Percentiles rank a stretch among this genome's conserved stretches.
These are phyloP conservation scores for Lepilemur septentrionalis DNA, from an alignment of 2,797 vertebrate genomes.

Conservation along the genomic window DNA sequence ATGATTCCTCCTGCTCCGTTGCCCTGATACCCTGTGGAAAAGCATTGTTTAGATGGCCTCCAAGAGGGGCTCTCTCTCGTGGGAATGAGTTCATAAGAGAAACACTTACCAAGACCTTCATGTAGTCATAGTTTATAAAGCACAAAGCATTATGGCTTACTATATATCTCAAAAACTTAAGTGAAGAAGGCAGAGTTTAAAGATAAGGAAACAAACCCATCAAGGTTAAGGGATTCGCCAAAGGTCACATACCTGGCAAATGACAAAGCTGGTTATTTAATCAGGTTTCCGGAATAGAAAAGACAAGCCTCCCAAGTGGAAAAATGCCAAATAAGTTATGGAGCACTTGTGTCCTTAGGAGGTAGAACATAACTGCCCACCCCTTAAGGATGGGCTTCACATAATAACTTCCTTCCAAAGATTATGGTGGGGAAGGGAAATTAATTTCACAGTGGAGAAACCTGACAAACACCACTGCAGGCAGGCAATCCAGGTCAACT, in stretches of 20 bases:
- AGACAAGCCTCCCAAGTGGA: neutral
- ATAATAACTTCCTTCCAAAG: neutral
- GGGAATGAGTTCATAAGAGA: neutral
- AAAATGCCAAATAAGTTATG: neutral
- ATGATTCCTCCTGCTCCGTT: neutral
- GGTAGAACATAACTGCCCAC: neutral
- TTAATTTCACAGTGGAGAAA: neutral
- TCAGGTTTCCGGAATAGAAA: neutral
- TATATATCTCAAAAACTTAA: neutral
- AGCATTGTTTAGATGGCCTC: neutral
- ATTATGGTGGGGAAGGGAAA: fast-evolving
- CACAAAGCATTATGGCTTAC: neutral
- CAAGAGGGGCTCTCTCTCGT: neutral
- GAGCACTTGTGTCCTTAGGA: neutral
- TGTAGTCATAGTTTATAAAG: neutral
- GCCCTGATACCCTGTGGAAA: neutral
- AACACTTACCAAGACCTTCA: neutral
- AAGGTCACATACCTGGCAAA: neutral
- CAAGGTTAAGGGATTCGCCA: neutral
- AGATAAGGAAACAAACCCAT: conserved; percentile 27
- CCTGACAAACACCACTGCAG: neutral
- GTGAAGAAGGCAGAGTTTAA: conserved; percentile 31
- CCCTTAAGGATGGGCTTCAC: neutral
- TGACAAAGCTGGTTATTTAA: conserved; percentile 10
- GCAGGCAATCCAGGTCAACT: neutral